Percentiles rank a stretch among this genome's conserved stretches.
Evolutionary conservation across 2,797 vertebrate genomes (phyloP).

Genomic region (Megaceryle alcyon): DNA sequence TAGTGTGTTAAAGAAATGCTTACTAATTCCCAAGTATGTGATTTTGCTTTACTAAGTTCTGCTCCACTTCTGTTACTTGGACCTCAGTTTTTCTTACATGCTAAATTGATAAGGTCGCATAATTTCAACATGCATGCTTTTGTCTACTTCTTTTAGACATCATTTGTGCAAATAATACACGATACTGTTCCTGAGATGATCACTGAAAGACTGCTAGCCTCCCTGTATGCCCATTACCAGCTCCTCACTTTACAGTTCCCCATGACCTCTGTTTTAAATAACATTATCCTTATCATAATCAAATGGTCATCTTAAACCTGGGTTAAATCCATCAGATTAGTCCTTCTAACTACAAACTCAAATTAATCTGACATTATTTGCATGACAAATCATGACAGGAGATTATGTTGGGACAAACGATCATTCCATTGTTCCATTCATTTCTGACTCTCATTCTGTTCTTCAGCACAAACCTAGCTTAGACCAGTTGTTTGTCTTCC

Average conservation of each 20-base stretch:
- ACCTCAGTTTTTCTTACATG: neutral
- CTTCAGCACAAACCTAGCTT: neutral
- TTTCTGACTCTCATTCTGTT: neutral
- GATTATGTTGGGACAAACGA: neutral
- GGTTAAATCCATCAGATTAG: neutral
- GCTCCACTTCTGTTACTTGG: neutral
- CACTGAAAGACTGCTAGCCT: neutral
- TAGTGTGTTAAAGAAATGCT: neutral
- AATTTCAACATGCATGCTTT: neutral
- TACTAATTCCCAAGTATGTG: neutral
- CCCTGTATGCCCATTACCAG: neutral
- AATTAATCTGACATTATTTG: neutral
- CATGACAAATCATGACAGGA: neutral
- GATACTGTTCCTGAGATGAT: neutral
- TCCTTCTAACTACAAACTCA: neutral
- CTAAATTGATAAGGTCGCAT: neutral
- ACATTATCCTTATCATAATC: neutral
- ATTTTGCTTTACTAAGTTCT: neutral
- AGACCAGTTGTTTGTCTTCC: neutral
- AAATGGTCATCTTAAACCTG: neutral
- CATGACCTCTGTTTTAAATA: neutral
- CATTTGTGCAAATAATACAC: neutral
- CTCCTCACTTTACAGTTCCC: neutral
- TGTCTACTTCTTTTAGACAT: neutral
- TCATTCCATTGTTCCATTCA: neutral